These are phyloP conservation scores for Xerus inauris DNA, from an alignment of 2,113 vertebrate species.

Conservation along the genomic window DNA sequence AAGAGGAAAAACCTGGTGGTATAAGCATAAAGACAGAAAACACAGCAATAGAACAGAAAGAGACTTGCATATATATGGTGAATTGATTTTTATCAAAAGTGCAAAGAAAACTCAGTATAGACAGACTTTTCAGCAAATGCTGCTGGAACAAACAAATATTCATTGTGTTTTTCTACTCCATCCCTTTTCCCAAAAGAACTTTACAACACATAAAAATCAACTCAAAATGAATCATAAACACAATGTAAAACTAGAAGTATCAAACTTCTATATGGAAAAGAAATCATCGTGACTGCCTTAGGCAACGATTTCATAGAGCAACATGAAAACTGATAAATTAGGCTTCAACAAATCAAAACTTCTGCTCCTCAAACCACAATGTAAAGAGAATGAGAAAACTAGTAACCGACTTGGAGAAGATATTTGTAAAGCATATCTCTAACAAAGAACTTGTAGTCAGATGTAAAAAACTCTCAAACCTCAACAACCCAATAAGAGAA, in stretches of 20 bases:
- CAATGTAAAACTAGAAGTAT: conserved; percentile 14
- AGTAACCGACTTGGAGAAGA: not conserved
- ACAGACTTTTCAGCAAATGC: conserved; percentile 1
- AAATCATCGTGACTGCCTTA: not conserved
- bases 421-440: conserved; percentile 6
- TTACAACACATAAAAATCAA: not conserved
- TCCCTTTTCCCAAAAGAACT: not conserved
- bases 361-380: not conserved
- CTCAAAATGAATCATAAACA: not conserved
- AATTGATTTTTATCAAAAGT: not conserved
- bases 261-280: not conserved
- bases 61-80: not conserved
- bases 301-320: not conserved
- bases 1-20: not conserved
- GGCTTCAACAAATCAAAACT: conserved; percentile 1
- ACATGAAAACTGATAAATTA: not conserved
- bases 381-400: conserved; percentile 12
- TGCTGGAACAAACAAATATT: not conserved
- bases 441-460: not conserved
- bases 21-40: not conserved
- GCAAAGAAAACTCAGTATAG: conserved; percentile 16
- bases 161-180: not conserved
- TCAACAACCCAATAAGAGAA: not conserved
- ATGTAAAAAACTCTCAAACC: not conserved
- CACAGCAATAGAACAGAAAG: not conserved